Base-by-base conservation (phyloP, 1,140 invertebrate species). In the Heterodera carotae region DNA sequence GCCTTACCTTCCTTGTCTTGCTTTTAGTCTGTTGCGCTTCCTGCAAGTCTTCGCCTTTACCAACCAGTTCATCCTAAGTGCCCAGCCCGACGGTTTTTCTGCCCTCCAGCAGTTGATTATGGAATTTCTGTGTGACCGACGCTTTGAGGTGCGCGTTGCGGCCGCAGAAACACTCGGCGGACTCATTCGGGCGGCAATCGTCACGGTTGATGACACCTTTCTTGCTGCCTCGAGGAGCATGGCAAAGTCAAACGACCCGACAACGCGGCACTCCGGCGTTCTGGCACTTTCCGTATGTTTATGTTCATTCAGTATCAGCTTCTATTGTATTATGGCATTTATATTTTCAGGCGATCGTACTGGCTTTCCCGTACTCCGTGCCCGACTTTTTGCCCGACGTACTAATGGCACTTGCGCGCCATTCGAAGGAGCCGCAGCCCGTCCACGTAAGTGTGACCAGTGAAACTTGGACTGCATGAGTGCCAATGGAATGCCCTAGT, bases 331-430 rank as follows among this genome's bases (percentile, higher is more conserved):
- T n/a, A n/a, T n/a, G n/a, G n/a, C n/a, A n/a, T 66, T 66, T 34
- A 66, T 27, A 76, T 25, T 56, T 75, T 74, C 76, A 53, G 66
- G 39, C 80, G 0, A 94, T 94, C 88, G 91, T 97, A 15, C 91
- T 91, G 79, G 93, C 94, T 8, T 92, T 92, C 88, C 95, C 95
- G 0, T 97, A 97, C 86, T 93, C 94, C 84, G 91, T 97, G 53
- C 94, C 94, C 2, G 90, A 92, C 39, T 92, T 92, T 85, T 89
- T 97, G 76, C 94, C 95, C 22, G 91, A 92, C 34, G 91, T 96
- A 68, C 91, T 98, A 78, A 91, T 93, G 81, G 90, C 92, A 77
- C 89, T 98, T 12, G 92, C 92, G 76, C 89, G 90, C 29, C 93
- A 95, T 82, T 87, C 82, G 10, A 66, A 72, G 86, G 94, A 95